A percentile compares a stretch with the other conserved stretches of the same genome.
Evolutionary conservation across 2,113 vertebrate genomes (phyloP).

Genomic region (Silurus glanis): DNA sequence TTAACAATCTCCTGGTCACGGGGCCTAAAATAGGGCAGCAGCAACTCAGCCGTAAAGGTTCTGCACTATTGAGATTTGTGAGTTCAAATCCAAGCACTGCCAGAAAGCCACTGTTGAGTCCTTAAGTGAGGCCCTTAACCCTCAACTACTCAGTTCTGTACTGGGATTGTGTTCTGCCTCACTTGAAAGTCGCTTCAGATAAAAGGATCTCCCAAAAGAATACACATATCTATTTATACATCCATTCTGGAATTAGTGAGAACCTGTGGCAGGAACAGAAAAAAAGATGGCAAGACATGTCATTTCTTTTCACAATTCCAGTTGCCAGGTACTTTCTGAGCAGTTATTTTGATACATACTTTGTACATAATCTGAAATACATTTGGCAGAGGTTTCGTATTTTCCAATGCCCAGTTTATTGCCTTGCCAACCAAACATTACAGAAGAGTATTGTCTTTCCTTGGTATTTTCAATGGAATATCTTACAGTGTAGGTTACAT

Average conservation of each 20-base stretch:
- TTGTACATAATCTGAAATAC: background rate
- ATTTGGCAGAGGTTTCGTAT: background rate
- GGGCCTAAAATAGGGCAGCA: background rate
- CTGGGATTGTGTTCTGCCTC: constrained; percentile 20
- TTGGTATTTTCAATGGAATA: background rate
- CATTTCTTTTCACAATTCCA: background rate
- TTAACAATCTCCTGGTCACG: background rate
- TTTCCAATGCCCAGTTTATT: background rate
- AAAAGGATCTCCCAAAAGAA: constrained; percentile 3
- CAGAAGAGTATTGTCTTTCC: background rate
- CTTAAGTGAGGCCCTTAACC: constrained; percentile 13
- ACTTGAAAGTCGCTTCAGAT: background rate
- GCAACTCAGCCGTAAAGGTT: background rate
- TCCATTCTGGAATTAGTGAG: background rate
- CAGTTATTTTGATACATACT: background rate
- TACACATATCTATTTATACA: background rate
- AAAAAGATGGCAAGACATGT: background rate
- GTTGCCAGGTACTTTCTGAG: background rate
- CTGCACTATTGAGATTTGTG: constrained; percentile 4
- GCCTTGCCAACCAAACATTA: background rate
- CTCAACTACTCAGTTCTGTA: background rate
- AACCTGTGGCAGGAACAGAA: background rate
- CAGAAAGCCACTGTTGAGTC: constrained; percentile 16
- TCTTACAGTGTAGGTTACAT: background rate
- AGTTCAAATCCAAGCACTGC: background rate